Evolutionary conservation across 2,113 vertebrate species (phyloP).

Genomic region (Antigone vipio): DNA sequence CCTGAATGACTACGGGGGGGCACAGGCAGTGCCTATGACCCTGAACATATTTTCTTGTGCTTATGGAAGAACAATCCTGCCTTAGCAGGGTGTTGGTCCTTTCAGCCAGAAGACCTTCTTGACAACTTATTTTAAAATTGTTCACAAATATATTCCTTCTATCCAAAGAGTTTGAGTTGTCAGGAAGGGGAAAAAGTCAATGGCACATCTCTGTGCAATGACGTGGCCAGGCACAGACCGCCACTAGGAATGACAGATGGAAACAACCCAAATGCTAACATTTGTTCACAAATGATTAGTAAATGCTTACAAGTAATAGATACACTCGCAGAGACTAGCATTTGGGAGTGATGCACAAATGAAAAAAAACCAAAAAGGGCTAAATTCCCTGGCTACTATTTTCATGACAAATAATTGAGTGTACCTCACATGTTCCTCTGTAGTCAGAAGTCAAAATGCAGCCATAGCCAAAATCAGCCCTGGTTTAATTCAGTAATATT

Average conservation of each 20-base stretch:
- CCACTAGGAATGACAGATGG: constrained; percentile 32
- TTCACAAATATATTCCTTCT: not conserved
- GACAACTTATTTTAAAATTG: not conserved
- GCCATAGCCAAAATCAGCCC: not conserved
- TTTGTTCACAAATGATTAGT: constrained; percentile 51
- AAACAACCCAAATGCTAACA: constrained; percentile 41
- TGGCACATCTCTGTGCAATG: not conserved
- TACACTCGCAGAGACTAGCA: not conserved
- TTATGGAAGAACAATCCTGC: not conserved
- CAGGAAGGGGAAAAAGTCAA: not conserved
- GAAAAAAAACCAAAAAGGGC: not conserved
- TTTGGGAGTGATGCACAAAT: constrained; percentile 35
- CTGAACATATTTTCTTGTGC: not conserved
- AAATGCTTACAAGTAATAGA: constrained; percentile 44
- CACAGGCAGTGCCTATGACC: not conserved
- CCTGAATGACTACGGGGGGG: not conserved
- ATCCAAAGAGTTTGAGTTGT: not conserved
- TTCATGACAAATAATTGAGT: not conserved
- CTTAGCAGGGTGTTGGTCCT: not conserved
- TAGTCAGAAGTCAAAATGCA: not conserved
- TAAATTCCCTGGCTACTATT: not conserved
- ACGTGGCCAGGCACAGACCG: not conserved
- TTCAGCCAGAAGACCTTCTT: not conserved
- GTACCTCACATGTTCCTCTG: not conserved
- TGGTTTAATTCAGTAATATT: not conserved